Evolutionary conservation across 2,113 vertebrate species (phyloP), one percentile per base, ranked within the genome.

Genomic region (Rousettus leschenaultii): DNA sequence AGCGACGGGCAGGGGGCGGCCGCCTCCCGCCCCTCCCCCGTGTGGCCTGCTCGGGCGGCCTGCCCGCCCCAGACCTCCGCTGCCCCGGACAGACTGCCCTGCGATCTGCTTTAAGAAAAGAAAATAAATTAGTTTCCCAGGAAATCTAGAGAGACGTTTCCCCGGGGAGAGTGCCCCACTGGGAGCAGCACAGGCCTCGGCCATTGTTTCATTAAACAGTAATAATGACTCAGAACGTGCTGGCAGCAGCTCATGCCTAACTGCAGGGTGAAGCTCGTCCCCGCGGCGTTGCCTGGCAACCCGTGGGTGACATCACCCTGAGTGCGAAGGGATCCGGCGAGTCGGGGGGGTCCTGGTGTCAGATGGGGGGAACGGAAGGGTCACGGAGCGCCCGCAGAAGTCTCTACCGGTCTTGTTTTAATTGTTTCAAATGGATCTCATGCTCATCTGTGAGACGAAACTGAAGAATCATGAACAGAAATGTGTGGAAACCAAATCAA

Each of bases 41-140:
- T 21, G 28, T 75, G 9, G 13, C 11, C 77, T 7, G 71, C 2
- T 35, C 14, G 28, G 53, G 80, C 65, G 0, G 2, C 57, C 57
- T 38, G 26, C 8, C 45, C 26, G 61, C 59, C 51, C 51, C 91
- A 80, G 78, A 51, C 86, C 45, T 75, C 51, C 33, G 51, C 82
- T 61, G 1, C 43, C 88, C 84, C 77, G 88, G 24, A 26, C 13
- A 74, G 68, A 66, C 63, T 68, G 89, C 61, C 87, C 53, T 65
- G 61, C 40, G 40, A 45, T 91, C 85, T 85, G 35, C 71, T 87
- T 86, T 61, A 89, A 86, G 65, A 75, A 88, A 74, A 82, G 16
- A 78, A 91, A 89, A 70, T n/a, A 70, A 91, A 91, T 84, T 68
- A 26, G 65, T 89, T 96, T 96, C 94, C 89, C 55, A n/a, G 86